These are phyloP conservation scores for Syngnathoides biaculeatus DNA, from an alignment of 2,113 vertebrate genomes.

Conservation along the genomic window DNA sequence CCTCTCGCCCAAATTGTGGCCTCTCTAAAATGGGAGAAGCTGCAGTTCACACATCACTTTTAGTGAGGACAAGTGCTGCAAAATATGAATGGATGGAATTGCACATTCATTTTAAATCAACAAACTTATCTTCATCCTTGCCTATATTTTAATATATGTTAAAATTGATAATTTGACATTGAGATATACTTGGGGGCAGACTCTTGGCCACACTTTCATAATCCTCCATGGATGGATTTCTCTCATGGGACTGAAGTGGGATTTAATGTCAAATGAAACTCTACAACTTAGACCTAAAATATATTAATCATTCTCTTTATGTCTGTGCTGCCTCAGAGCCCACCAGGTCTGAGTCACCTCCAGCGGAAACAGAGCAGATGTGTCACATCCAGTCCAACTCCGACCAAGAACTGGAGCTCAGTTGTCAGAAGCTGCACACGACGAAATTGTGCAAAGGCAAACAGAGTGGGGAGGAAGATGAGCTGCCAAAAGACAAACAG, in stretches of 20 bases:
- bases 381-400: constrained; percentile 19
- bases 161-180: constrained; percentile 49
- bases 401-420: constrained; percentile 32
- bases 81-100: no score
- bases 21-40: no score
- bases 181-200: constrained; percentile 58
- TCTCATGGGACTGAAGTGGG: constrained; percentile 44
- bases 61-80: no score
- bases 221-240: constrained; percentile 57
- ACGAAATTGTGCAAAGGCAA: constrained; percentile 21
- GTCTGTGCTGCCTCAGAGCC: constrained; percentile 24
- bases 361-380: constrained; percentile 7
- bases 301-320: constrained; percentile 33
- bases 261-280: constrained; percentile 50
- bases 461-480: constrained; percentile 31
- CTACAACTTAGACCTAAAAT: constrained; percentile 24
- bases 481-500: constrained; percentile 49
- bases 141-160: neutral
- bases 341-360: constrained; percentile 13
- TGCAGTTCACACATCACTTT: no score
- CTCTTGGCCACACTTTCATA: constrained; percentile 49
- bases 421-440: constrained; percentile 19
- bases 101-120: neutral
- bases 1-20: no score
- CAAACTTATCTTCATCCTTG: neutral